Evolutionary conservation across 2,113 vertebrate genomes (phyloP).

Genomic region (Alethe castanea): DNA sequence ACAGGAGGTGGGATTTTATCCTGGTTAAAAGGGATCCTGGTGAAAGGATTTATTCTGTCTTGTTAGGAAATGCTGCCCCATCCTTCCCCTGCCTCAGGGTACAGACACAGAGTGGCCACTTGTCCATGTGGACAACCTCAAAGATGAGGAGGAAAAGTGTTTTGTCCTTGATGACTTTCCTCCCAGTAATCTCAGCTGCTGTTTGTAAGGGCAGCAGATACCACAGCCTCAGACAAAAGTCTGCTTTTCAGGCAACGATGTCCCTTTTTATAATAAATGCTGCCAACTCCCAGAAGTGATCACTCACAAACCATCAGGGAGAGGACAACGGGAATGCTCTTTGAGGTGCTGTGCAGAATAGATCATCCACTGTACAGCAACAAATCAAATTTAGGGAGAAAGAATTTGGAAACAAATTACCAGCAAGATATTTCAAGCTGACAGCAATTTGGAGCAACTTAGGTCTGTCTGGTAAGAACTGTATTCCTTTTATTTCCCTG

Average conservation of each 20-base stretch:
- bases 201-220: not conserved
- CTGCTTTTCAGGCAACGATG: conserved; percentile 1
- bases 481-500: conserved; percentile 56
- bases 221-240: conserved; percentile 12
- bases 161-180: not conserved
- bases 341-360: conserved; percentile 35
- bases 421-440: conserved; percentile 60
- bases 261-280: conserved; percentile 38
- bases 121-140: not conserved
- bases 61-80: not conserved
- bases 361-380: conserved; percentile 51
- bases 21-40: not conserved
- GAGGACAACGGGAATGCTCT: conserved; percentile 22
- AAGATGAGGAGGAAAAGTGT: not conserved
- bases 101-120: not conserved
- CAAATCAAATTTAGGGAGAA: conserved; percentile 52
- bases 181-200: not conserved
- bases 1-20: not conserved
- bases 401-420: conserved; percentile 66
- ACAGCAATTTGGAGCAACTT: conserved; percentile 55
- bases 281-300: conserved; percentile 47
- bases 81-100: not conserved
- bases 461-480: conserved; percentile 35
- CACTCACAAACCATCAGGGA: conserved; percentile 42
- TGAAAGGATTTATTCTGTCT: not conserved